Base-by-base conservation (phyloP, 2,888 invertebrate species). In the Pheosia gnoma region DNA sequence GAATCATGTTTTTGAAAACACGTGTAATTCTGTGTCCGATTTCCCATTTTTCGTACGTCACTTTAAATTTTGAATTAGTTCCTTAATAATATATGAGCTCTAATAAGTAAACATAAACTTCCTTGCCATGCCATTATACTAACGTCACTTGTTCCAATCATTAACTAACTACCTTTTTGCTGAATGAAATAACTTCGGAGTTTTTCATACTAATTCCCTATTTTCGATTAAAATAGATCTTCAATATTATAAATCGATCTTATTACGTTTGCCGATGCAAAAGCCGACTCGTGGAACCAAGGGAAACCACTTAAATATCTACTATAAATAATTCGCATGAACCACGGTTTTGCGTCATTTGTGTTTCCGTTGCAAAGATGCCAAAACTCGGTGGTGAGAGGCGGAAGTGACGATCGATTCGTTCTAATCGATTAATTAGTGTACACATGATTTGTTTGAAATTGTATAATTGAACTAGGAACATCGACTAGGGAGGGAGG, bases 311-410 rank as follows among this genome's bases (percentile, higher is more conserved):
- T 62, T 66, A 60, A n/a, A 53, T 10, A 25, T 25, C 25, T 25
- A 53, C 53, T 53, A 53, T 52, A 53, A 53, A 53, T 53, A 53
- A 53, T 53, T 3, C 37, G 53, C 38, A 37, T 37, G 72, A 72
- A 72, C 73, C 62, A 62, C 65, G 63, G 64, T 65, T 56, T 78
- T 81, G 79, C 82, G 84, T 82, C 82, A 83, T 75, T 71, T 72
- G 70, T 67, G 77, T 77, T 80, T 83, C 81, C 81, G 81, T 69
- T 79, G 77, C 72, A 65, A 66, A 64, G 65, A 70, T 81, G 80
- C 79, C 80, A 80, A 80, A 82, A 72, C 63, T 66, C 59, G 57
- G 54, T 38, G 65, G 69, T 25, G 70, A 72, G 62, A 60, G 71
- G 67, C 65, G 73, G 76, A 75, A 76, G 61, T 67, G 58, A 13